Evolutionary conservation across 2,888 invertebrate species (phyloP), one percentile per base, ranked within the genome.

Genomic region (Papilio demoleus): DNA sequence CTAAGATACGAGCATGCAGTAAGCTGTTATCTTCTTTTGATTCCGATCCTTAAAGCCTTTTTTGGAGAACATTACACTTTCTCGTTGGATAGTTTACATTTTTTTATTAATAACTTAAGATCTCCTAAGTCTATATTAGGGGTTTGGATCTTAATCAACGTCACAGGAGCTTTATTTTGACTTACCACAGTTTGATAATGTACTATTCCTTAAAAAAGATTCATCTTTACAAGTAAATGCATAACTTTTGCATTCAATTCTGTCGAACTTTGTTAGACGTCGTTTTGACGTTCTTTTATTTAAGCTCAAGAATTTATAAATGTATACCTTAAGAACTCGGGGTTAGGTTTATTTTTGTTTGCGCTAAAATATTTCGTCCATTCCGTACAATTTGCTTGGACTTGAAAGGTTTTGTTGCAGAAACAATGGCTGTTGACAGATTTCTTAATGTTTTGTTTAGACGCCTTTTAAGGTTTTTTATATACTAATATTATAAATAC

Each of bases 241-340:
- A 19, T 9, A 19, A 12, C 36, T 59, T 36, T 38, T 59, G 19
- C 36, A 36, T 59, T 36, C 36, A 36, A 59, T 59, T 59, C 38
- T 38, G n/a, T 38, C 36, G 34, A 58, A 58, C 58, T 38, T 38
- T 59, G 19, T 59, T 36, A 34, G 19, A 38, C 59, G 38, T 17
- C n/a, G 17, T 59, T 59, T 59, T 45, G 17, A 45, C 45, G 19
- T 19, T 19, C 17, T 45, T 45, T 19, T 45, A 1, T 45, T 45
- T 45, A 17, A 19, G 1, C 45, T 5, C 9, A 2, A 19, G 6
- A 45, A 5, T 45, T 45, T 3, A 45, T 17, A 17, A 42, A 42
- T 42, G 17, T 45, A 19, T 19, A 2, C 45, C 45, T 45, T 45
- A 45, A 45, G 2, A 19, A 1, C 5, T 17, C 17, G 0, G 17